phyloP scores from a whole-genome alignment of 2,113 vertebrate genomes.

The Limnothrissa miodon region DNA sequence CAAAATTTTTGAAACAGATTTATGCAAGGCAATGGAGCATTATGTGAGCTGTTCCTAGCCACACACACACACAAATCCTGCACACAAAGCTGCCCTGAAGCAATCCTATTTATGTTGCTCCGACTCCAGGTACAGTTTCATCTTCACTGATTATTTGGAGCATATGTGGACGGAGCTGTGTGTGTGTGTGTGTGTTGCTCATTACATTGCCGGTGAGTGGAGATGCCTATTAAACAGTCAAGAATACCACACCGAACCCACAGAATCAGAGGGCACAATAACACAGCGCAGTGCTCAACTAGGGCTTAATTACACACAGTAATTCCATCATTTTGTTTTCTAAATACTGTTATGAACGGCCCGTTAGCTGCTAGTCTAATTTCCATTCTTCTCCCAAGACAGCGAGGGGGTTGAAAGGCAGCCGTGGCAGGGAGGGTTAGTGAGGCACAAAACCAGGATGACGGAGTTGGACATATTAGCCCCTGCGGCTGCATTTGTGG shows the following conservation, averaged over 20 bases:
- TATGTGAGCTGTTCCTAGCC: not conserved
- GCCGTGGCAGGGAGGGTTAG: conserved; percentile 39
- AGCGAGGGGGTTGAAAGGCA: conserved; percentile 44
- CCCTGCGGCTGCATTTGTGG: conserved; percentile 1
- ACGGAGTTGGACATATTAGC: conserved; percentile 38
- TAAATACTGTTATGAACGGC: conserved; percentile 47
- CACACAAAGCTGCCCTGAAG: not conserved
- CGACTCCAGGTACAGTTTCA: not conserved
- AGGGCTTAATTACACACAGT: conserved; percentile 45
- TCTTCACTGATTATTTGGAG: not conserved
- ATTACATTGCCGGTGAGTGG: not conserved
- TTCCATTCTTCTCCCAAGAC: conserved; percentile 43
- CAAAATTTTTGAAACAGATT: not conserved
- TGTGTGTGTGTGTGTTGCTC: not conserved
- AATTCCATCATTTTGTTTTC: conserved; percentile 53
- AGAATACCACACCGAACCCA: not conserved
- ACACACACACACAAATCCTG: not conserved
- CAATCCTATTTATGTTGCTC: not conserved
- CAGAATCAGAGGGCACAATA: not conserved
- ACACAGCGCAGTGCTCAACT: conserved; percentile 30
- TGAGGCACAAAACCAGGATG: conserved; percentile 33
- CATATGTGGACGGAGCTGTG: not conserved
- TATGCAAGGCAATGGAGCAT: not conserved
- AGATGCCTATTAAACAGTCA: not conserved
- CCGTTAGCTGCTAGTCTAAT: conserved; percentile 43